A percentile compares a stretch with the other conserved stretches of the same genome.
Conservation (phyloP, 2,888 invertebrate species). For the Eupithecia vulgata region DNA sequence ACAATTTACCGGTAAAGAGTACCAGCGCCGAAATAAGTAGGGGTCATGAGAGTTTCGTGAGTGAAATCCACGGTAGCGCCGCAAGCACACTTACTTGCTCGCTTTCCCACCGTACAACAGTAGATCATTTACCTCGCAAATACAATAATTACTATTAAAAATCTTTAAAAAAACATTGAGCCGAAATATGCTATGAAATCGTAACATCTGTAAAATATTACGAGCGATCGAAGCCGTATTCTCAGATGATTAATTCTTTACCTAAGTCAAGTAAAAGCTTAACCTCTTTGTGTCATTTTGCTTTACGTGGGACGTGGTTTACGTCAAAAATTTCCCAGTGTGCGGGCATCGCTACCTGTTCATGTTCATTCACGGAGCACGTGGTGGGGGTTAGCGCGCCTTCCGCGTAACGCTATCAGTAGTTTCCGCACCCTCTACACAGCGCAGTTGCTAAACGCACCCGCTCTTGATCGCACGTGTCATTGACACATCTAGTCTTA, state of each 20-base stretch:
- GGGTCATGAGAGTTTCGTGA: conserved; percentile 73
- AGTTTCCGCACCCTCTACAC: conserved; percentile 81
- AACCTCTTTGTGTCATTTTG: conserved; percentile 24
- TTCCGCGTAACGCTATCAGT: conserved; percentile 83
- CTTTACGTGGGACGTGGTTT: conserved; percentile 41
- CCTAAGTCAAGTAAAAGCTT: conserved; percentile 14
- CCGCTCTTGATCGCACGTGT: conserved; percentile 78
- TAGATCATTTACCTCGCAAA: conserved; percentile 27
- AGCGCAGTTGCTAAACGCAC: conserved; percentile 82
- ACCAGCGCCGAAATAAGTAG: conserved; percentile 74
- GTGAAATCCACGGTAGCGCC: conserved; percentile 79
- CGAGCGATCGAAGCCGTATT: not conserved
- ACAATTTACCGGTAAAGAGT: conserved; percentile 72
- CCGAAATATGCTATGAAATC: not conserved
- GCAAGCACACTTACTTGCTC: conserved; percentile 68
- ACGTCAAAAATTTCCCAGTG: conserved; percentile 47
- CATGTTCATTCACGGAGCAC: conserved; percentile 77
- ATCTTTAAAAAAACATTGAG: conserved; percentile 3
- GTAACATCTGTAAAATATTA: conserved; percentile 36
- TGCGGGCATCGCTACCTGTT: conserved; percentile 70
- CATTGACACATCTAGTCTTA: conserved; percentile 72
- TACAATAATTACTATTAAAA: conserved; percentile 8
- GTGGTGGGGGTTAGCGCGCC: conserved; percentile 77
- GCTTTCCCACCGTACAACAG: conserved; percentile 71
- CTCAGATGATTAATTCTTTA: conserved; percentile 14